phyloP scores from a whole-genome alignment of 2,797 vertebrate species.

The Clarias laeviceps region DNA sequence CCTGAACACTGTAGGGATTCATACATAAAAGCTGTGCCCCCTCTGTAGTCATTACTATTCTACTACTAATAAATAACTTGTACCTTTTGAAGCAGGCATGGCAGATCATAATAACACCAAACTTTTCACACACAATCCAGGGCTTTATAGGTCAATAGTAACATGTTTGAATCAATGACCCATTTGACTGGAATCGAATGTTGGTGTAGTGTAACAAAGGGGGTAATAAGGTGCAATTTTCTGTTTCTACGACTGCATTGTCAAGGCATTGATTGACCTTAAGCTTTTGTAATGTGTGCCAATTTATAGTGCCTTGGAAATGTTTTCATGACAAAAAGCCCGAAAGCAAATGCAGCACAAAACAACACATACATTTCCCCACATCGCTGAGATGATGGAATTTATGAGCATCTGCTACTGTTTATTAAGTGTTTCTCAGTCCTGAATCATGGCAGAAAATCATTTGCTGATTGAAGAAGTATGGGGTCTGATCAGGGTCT shows the following conservation, averaged over 20 bases:
- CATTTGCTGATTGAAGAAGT: slow-evolving; percentile 24
- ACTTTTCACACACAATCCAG: background rate
- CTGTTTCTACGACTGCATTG: background rate
- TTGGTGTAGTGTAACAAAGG: background rate
- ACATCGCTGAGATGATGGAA: background rate
- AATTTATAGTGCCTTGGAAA: background rate
- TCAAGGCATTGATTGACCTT: background rate
- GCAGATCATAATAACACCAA: background rate
- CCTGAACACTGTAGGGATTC: background rate
- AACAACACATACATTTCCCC: background rate
- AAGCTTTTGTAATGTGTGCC: background rate
- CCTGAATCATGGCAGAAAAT: slow-evolving; percentile 4
- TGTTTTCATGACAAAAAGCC: background rate
- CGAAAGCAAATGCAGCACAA: background rate
- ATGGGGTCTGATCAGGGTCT: background rate
- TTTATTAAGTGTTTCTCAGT: slow-evolving; percentile 13
- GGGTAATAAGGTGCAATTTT: background rate
- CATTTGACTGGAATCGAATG: no score
- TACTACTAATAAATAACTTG: background rate
- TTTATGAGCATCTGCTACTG: slow-evolving; percentile 17
- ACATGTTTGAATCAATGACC: background rate
- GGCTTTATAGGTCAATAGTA: background rate
- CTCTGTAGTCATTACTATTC: background rate
- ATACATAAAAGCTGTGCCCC: background rate
- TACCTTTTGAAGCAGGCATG: background rate